A percentile compares a stretch with the other conserved stretches of the same genome.
Evolutionary conservation across 2,888 invertebrate species (phyloP).

Genomic region (Carabus problematicus): DNA sequence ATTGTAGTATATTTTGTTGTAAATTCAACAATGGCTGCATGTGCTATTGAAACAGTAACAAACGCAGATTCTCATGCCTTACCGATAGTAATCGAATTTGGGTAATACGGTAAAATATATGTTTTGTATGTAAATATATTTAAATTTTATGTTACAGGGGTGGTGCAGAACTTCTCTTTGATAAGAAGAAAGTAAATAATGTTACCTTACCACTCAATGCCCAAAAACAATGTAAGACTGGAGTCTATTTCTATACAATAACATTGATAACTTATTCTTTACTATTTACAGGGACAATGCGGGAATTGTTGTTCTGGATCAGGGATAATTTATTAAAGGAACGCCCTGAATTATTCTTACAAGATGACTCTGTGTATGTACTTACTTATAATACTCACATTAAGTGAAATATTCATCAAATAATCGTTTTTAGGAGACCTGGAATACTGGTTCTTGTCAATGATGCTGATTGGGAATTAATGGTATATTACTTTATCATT

Average conservation of each 20-base stretch:
- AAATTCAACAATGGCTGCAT: constrained; percentile 1
- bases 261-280: too few species aligned
- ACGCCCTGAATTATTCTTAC: constrained; percentile 75
- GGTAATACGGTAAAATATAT: constrained; percentile 47
- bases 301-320: constrained; percentile 80
- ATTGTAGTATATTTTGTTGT: too few species aligned
- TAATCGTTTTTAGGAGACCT: constrained; percentile 70
- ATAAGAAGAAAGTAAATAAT: constrained; percentile 77
- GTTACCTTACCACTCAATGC: constrained; percentile 68
- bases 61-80: constrained; percentile 39
- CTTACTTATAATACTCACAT: not conserved
- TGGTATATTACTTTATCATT: constrained; percentile 58
- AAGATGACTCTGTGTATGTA: constrained; percentile 59
- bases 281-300: constrained; percentile 69
- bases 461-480: constrained; percentile 94
- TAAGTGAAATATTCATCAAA: constrained; percentile 19
- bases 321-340: constrained; percentile 84
- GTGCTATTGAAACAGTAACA: not conserved
- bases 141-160: constrained; percentile 68
- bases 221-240: constrained; percentile 62
- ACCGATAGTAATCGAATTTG: constrained; percentile 53
- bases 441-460: constrained; percentile 95
- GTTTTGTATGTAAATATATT: constrained; percentile 30
- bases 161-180: constrained; percentile 90
- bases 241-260: too few species aligned